These are phyloP conservation scores for Lethrus apterus DNA, from an alignment of 1,140 invertebrate species.

Conservation along the genomic window DNA sequence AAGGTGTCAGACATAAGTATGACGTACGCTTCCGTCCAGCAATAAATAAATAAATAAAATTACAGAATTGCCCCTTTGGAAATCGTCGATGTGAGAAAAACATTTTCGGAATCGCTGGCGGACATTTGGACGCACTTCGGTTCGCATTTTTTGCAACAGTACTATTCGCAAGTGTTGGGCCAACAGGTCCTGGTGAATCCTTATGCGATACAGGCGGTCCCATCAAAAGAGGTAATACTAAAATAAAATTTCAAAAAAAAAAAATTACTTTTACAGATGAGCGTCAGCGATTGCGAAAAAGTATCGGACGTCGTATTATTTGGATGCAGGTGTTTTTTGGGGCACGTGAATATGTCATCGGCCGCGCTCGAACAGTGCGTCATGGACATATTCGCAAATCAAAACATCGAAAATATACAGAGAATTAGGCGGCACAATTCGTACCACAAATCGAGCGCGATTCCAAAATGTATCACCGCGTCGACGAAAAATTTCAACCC, in stretches of 20 bases:
- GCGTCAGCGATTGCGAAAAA: slow-evolving; percentile 24
- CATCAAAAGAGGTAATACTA: slow-evolving; percentile 24
- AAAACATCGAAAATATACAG: slow-evolving; percentile 31
- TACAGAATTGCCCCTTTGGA: slow-evolving; percentile 74
- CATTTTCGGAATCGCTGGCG: slow-evolving; percentile 15
- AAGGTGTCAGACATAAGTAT: slow-evolving; percentile 44
- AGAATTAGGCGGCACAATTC: slow-evolving; percentile 27
- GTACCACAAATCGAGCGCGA: slow-evolving; percentile 26
- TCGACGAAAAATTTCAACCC: slow-evolving; percentile 33
- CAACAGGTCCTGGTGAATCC: slow-evolving; percentile 89
- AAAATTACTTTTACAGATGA: slow-evolving; percentile 17
- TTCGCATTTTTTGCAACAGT: slow-evolving; percentile 76
- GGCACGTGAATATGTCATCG: slow-evolving; percentile 39
- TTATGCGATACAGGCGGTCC: slow-evolving; percentile 30
- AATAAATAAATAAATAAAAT: slow-evolving; percentile 16
- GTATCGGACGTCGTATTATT: slow-evolving; percentile 27
- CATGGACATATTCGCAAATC: slow-evolving; percentile 33
- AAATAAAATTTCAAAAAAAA: neutral
- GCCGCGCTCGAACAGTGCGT: slow-evolving; percentile 36
- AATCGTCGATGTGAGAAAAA: slow-evolving; percentile 35
- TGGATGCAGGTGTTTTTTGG: slow-evolving; percentile 34
- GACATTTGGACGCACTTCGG: slow-evolving; percentile 25
- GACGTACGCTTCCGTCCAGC: too few species aligned
- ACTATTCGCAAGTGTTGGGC: slow-evolving; percentile 81
- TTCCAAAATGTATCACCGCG: slow-evolving; percentile 31